phyloP scores from a whole-genome alignment of 2,888 invertebrate species.

The Rhagophthalmus giganteus region DNA sequence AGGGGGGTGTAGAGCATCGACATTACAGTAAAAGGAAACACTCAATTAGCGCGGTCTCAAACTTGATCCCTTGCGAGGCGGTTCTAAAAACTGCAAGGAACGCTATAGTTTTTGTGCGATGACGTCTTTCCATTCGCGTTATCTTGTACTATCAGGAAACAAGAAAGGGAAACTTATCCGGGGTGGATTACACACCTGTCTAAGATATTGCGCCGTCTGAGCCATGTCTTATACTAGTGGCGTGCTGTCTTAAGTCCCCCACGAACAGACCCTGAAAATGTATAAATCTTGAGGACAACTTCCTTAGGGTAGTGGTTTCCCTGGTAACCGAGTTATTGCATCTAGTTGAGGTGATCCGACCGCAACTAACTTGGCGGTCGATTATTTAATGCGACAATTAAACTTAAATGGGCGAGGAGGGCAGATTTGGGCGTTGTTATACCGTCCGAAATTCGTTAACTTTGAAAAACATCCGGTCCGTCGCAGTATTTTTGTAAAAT shows the following conservation, averaged over 20 bases:
- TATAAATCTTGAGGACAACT: conserved; percentile 25
- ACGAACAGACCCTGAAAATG: conserved; percentile 20
- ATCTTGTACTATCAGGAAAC: not conserved
- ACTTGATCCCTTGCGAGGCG: too few species aligned
- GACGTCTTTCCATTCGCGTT: not conserved
- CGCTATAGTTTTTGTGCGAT: not conserved
- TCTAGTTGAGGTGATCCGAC: conserved; percentile 15
- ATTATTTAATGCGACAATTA: conserved; percentile 23
- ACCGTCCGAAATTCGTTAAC: too few species aligned
- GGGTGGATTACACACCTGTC: conserved; percentile 26
- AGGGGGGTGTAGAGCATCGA: too few species aligned
- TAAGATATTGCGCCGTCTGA: conserved; percentile 32
- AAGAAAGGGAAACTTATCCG: not conserved
- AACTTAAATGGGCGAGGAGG: conserved; percentile 16
- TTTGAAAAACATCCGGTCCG: too few species aligned
- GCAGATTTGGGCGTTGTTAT: too few species aligned
- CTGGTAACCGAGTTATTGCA: conserved; percentile 26
- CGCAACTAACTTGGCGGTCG: conserved; percentile 17
- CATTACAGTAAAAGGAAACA: too few species aligned
- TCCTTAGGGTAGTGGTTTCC: conserved; percentile 18
- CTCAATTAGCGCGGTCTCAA: too few species aligned
- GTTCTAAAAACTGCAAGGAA: too few species aligned
- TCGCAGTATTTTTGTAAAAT: too few species aligned
- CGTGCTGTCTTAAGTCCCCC: conserved; percentile 29
- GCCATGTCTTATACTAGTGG: conserved; percentile 26